Conservation (phyloP, 2,113 vertebrate species). For the Poecilia latipinna region DNA sequence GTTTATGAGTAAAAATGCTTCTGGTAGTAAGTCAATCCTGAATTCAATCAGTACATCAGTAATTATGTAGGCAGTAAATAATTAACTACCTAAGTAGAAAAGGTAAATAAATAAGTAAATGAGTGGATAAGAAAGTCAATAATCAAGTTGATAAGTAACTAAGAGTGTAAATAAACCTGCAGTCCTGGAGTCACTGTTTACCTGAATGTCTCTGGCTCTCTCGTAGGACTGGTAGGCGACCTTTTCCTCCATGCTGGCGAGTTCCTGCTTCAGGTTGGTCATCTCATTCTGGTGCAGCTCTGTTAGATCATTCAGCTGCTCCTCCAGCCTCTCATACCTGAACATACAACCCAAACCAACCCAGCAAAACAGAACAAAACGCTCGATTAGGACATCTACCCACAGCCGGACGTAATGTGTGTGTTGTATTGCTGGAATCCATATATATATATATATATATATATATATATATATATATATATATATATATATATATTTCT, state of each 20-base stretch:
- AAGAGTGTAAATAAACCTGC: too few species aligned
- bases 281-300: conserved; percentile 99
- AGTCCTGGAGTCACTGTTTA: conserved; percentile 47
- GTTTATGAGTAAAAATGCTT: neutral
- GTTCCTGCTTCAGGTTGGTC: conserved; percentile 98
- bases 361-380: neutral
- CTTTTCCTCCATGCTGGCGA: conserved; percentile 99
- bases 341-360: conserved; percentile 5
- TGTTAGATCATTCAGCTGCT: conserved; percentile 95
- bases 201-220: conserved; percentile 97
- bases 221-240: conserved; percentile 99
- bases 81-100: neutral
- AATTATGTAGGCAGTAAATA: neutral
- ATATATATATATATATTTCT: too few species aligned
- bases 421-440: too few species aligned
- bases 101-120: neutral
- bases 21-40: neutral
- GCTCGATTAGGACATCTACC: neutral
- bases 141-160: too few species aligned
- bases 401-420: too few species aligned
- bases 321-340: conserved; percentile 96
- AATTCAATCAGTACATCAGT: too few species aligned
- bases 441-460: neutral
- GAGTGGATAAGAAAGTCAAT: neutral
- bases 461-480: too few species aligned